Base-by-base conservation (phyloP, 23 tunicate genomes). In the Clavelina lepadiformis region DNA sequence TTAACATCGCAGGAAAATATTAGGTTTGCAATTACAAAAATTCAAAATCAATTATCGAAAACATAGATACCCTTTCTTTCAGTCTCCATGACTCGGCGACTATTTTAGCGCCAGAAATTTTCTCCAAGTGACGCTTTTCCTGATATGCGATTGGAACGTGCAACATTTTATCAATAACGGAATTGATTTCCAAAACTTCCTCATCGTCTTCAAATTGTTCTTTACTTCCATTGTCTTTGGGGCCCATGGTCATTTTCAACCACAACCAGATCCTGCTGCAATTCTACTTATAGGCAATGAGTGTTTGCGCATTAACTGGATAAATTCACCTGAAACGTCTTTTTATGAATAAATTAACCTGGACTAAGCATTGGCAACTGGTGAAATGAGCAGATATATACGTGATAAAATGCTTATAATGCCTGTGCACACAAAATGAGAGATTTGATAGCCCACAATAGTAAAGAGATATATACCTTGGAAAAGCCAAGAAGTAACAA, bases 1-100 rank as follows among this genome's bases (percentile, higher is more conserved):
- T 8, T 15, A 8, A 41, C 11, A 41, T 11, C 13, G 15, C 15
- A 41, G 11, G 49, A 41, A 8, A 41, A 41, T 8, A 41, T 8
- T 41, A 8, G 15, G 15, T 8, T 11, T 41, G 49, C 49, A 41
- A 41, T 11, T 41, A 41, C 11, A 41, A 41, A 41, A 41, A 8
- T 8, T 41, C 49, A 8, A 41, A 15, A 8, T 11, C 49, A 41
- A 8, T 41, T 37, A 63, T 51, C 22, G 7, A n/a, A 46, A 1
- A 46, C 8, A 8, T 5, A 46, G 56, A 51, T 46, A 84, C 93
- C 79, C 93, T 69, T 41, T 84, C 93, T 84, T 84, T 84, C 79
- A 76, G 70, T 76, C 79, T 70, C 93, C 93, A 84, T 32, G 93
- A 61, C 63, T 77, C 83, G 6, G 93, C 38, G 22, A 75, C 77